Evolutionary conservation across 2,797 vertebrate genomes (phyloP), one percentile per base, ranked within the genome.

Genomic region (Graptemys geographica): DNA sequence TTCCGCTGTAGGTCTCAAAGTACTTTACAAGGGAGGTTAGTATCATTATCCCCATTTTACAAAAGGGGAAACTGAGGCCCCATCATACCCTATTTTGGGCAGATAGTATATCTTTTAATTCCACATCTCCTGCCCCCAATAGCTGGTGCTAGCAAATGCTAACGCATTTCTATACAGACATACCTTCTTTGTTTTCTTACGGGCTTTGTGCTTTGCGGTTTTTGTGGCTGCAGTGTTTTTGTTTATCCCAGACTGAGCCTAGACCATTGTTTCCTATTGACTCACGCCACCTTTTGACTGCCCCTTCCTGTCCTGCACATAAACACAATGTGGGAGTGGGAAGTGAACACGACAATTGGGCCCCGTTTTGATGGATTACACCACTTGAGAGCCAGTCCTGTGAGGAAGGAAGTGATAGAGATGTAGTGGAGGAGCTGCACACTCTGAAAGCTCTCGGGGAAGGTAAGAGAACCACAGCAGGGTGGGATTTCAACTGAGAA

Each of bases 261-360:
- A 88, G 93, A 84, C 96, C 93, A 69, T 95, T 96, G 96, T 98
- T 98, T 98, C 97, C 97, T 96, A 88, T 86, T 93, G 94, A 94
- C 91, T 96, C 96, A 97, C 74, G 88, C 88, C 88, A 82, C 89
- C 93, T 95, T 94, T 5, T 11, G 79, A 1, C 89, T 94, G 90
- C 90, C 90, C 95, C 97, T 98, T 98, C 97, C 98, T 96, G 97
- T 90, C 97, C 97, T 90, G 37, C 72, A 27, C 37, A 0, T 41
- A 3, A 47, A 3, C 51, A 49, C 91, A 49, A 53, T 28, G 95
- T 94, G 69, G 95, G 84, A 96, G 28, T 91, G 96, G 98, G 97
- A 96, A 96, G 90, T 85, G 97, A 87, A 79, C 93, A 16, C 7
- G 44, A 3, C 28, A 74, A 15, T 59, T 2, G 9, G 69, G 19